Evolutionary conservation across 2,888 invertebrate species (phyloP), one percentile per base, ranked within the genome.

Genomic region (Clepsis dumicolana): DNA sequence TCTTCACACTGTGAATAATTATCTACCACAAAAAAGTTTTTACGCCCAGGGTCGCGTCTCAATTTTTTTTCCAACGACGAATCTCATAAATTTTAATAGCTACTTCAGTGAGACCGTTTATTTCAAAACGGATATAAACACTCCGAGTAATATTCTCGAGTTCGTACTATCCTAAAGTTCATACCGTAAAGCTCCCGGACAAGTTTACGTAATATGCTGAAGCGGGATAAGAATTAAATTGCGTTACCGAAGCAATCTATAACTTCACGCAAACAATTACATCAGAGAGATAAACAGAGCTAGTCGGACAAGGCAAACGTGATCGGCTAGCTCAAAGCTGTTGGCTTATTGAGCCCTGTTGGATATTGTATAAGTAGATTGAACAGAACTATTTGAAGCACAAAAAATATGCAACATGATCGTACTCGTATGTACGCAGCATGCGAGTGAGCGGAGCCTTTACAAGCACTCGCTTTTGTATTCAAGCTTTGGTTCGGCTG

Each of bases 1-100:
- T 77, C 76, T 77, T 78, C 75, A 78, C 78, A 78, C 76, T 74
- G 75, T 78, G 74, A 77, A 77, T 81, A 82, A 80, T 79, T 77
- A 77, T 73, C 68, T 64, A 68, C 68, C 68, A 64, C 68, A 68
- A 68, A 68, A 68, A 68, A 68, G 68, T 68, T 68, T 68, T 68
- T 64, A 68, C 68, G 64, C 59, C 52, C 64, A 57, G 56, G 44
- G 68, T 59, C 52, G 64, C 41, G 25, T 44, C 64, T 63, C 50
- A 29, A 68, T 68, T 68, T 64, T 68, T 67, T 68, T 44, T 68
- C 27, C 32, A 50, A 38, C 56, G 63, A 50, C 68, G 54, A 18
- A 35, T 38, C 63, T 68, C 68, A 53, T 68, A 68, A 68, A 68
- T 65, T 67, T 67, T 57, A 59, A 64, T 68, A 64, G 63, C 68